A percentile compares a stretch with the other conserved stretches of the same genome.
Conservation (phyloP, 1,140 invertebrate genomes). For the Platyura marginata region DNA sequence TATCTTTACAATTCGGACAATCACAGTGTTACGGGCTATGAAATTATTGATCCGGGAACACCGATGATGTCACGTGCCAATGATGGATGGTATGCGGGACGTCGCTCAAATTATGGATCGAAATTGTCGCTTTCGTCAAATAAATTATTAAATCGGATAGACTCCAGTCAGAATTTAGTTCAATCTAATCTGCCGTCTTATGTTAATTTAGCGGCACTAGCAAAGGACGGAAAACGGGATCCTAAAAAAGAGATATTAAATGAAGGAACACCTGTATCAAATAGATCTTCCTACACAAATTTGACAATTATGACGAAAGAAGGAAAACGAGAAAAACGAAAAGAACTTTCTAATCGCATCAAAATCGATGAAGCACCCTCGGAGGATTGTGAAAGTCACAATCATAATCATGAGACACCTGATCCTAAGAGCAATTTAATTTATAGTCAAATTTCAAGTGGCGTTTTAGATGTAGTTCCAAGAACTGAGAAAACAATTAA, state of each 20-base stretch:
- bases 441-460: neutral
- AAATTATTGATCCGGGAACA: constrained; percentile 40
- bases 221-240: neutral
- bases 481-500: too few species aligned
- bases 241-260: too few species aligned
- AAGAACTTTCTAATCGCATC: constrained; percentile 1
- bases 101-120: constrained; percentile 19
- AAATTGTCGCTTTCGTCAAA: constrained; percentile 24
- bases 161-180: constrained; percentile 3
- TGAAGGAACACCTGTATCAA: neutral
- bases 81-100: constrained; percentile 37
- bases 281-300: neutral
- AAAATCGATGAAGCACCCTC: constrained; percentile 1
- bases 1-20: constrained; percentile 46
- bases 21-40: constrained; percentile 34
- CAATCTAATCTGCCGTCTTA: neutral
- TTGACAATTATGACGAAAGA: neutral
- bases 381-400: neutral
- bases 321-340: neutral
- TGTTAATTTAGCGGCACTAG: neutral
- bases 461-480: too few species aligned
- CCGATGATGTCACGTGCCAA: constrained; percentile 44
- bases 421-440: neutral
- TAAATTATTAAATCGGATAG: neutral
- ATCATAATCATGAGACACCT: neutral